Conservation (phyloP, 2,888 invertebrate species). For the Synergus umbraculus region DNA sequence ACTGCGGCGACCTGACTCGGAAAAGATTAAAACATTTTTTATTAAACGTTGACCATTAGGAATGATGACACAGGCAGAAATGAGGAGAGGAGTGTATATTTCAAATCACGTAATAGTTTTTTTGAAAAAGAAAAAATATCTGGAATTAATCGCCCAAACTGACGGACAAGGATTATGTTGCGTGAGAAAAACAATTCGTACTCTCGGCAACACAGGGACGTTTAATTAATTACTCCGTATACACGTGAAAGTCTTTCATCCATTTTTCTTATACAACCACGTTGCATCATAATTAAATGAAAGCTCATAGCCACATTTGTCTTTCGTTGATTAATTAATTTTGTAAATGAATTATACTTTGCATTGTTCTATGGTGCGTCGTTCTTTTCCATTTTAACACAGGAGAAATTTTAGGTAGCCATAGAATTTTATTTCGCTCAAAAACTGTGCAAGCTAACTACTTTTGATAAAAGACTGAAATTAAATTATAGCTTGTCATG, state of each 20-base stretch:
- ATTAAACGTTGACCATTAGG: no score
- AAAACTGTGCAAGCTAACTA: no score
- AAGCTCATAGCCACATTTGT: background rate
- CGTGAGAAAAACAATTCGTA: background rate
- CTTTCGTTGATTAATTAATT: background rate
- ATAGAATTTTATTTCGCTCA: no score
- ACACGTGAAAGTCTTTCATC: background rate
- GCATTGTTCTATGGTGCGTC: no score
- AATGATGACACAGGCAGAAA: no score
- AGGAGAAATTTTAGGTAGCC: no score
- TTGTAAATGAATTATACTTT: background rate
- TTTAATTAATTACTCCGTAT: background rate
- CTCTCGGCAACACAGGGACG: background rate
- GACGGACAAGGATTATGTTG: background rate
- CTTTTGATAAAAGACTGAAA: no score
- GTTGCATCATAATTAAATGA: constrained; percentile 5
- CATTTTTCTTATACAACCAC: background rate
- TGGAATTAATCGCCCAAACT: background rate
- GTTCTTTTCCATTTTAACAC: no score
- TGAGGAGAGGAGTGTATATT: background rate
- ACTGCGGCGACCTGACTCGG: no score
- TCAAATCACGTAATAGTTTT: background rate
- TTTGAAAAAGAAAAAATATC: background rate
- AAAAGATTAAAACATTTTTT: no score
- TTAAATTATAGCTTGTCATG: no score